phyloP scores from a whole-genome alignment of 1,140 invertebrate species.

The Bombus huntii region DNA sequence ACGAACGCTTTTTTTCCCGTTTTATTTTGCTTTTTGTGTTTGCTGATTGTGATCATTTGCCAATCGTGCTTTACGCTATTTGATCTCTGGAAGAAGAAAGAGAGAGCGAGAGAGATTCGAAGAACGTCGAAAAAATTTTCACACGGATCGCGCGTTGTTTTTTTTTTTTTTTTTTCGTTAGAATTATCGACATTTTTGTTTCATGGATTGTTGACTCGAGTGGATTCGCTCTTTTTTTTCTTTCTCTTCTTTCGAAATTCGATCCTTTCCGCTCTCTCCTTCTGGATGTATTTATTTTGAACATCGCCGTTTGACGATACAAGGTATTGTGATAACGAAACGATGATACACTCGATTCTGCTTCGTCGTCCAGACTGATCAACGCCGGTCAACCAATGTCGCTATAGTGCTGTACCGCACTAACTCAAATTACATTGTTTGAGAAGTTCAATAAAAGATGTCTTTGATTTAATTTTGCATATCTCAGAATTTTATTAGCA shows the following conservation, averaged over 20 bases:
- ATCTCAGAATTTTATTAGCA: slow-evolving; percentile 8
- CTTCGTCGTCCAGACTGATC: slow-evolving; percentile 65
- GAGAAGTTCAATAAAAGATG: slow-evolving; percentile 61
- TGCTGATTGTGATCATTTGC: slow-evolving; percentile 30
- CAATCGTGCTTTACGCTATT: slow-evolving; percentile 44
- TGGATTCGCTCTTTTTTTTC: too few relatives aligned
- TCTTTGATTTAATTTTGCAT: slow-evolving; percentile 60
- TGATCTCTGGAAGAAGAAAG: slow-evolving; percentile 55
- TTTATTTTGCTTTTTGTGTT: slow-evolving; percentile 15
- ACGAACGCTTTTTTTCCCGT: not conserved
- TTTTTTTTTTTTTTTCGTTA: not conserved
- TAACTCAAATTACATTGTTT: slow-evolving; percentile 59
- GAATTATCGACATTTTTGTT: slow-evolving; percentile 13
- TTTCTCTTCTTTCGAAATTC: not conserved
- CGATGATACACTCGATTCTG: slow-evolving; percentile 53
- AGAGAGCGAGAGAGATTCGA: slow-evolving; percentile 29
- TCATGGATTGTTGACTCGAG: not conserved
- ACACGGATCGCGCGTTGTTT: not conserved
- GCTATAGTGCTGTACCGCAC: slow-evolving; percentile 53
- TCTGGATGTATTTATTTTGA: slow-evolving; percentile 55
- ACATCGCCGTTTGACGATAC: slow-evolving; percentile 52
- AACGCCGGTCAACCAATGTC: slow-evolving; percentile 54
- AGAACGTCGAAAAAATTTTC: not conserved
- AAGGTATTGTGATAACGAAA: slow-evolving; percentile 64
- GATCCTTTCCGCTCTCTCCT: slow-evolving; percentile 27